phyloP scores from a whole-genome alignment of 2,113 vertebrate species.

The Caranx melampygus region DNA sequence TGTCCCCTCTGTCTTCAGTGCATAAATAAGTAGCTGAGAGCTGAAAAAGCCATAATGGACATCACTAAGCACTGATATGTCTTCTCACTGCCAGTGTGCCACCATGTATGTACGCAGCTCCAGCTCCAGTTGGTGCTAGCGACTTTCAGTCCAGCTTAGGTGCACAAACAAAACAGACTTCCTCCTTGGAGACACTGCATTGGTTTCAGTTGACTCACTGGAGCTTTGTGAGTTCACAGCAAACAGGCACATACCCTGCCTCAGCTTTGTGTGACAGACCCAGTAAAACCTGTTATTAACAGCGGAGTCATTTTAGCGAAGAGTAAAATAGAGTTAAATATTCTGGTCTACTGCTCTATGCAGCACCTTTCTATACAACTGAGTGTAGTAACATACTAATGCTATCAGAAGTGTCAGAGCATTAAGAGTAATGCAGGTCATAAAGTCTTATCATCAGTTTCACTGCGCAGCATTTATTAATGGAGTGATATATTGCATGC shows the following conservation, averaged over 20 bases:
- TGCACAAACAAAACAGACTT: constrained; percentile 42
- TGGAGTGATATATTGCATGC: neutral
- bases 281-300: constrained; percentile 19
- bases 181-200: constrained; percentile 40
- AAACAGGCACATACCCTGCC: constrained; percentile 30
- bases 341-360: neutral
- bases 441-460: neutral
- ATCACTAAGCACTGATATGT: constrained; percentile 11
- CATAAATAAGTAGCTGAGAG: neutral
- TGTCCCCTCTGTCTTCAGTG: neutral
- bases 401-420: neutral
- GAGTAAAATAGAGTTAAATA: neutral
- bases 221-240: constrained; percentile 21
- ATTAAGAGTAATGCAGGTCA: neutral
- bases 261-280: constrained; percentile 1
- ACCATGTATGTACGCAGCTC: neutral
- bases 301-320: neutral
- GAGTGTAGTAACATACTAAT: neutral
- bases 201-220: constrained; percentile 43
- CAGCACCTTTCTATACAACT: neutral
- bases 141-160: constrained; percentile 47
- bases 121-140: constrained; percentile 40
- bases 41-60: neutral
- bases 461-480: neutral
- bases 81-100: neutral